Conservation (phyloP, 2,113 vertebrate species). For the Corythornis cristatus region DNA sequence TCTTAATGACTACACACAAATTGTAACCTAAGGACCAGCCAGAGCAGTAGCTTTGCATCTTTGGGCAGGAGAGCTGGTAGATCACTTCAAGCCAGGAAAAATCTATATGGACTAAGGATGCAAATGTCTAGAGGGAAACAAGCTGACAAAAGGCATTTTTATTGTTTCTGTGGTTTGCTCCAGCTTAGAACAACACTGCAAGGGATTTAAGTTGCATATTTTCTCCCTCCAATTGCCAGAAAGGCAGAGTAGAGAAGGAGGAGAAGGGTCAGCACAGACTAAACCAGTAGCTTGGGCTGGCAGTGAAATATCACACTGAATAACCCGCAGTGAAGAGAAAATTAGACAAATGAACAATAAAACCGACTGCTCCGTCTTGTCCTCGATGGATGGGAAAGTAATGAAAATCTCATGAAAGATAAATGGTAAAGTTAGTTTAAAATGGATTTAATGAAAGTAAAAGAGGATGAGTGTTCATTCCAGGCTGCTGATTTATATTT, state of each 20-base stretch:
- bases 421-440: constrained; percentile 59
- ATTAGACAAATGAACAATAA: constrained; percentile 63
- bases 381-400: constrained; percentile 32
- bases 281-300: not conserved
- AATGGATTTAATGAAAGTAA: constrained; percentile 48
- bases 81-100: not conserved
- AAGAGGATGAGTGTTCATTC: constrained; percentile 7
- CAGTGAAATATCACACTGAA: constrained; percentile 17
- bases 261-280: not conserved
- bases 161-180: not conserved
- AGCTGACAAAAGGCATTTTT: not conserved
- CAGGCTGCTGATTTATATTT: constrained; percentile 37
- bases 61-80: not conserved
- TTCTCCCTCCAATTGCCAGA: not conserved
- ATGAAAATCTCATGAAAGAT: constrained; percentile 64
- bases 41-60: not conserved
- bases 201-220: not conserved
- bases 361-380: constrained; percentile 31
- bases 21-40: not conserved
- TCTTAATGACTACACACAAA: rapidly evolving
- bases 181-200: not conserved
- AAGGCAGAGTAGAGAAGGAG: not conserved
- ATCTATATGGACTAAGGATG: not conserved
- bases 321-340: constrained; percentile 29
- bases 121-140: not conserved